A percentile compares a stretch with the other conserved stretches of the same genome.
These are phyloP conservation scores for Leptobrachium leishanense DNA, from an alignment of 2,113 vertebrate genomes.

Conservation along the genomic window DNA sequence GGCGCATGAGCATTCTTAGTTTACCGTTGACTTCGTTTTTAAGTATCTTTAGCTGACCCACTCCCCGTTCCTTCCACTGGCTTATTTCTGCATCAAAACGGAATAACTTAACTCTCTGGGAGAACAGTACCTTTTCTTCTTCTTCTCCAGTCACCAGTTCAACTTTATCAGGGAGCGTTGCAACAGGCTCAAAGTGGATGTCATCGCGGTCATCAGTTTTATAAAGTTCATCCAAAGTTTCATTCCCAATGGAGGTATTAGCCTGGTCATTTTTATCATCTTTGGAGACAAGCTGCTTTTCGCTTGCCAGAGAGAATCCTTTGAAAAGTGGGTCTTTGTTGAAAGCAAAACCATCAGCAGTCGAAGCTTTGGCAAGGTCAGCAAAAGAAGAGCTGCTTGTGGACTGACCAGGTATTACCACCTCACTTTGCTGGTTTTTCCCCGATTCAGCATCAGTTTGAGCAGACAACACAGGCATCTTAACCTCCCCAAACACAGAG, in stretches of 20 bases:
- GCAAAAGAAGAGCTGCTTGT: slow-evolving; percentile 77
- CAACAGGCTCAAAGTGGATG: slow-evolving; percentile 95
- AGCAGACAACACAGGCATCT: slow-evolving; percentile 58
- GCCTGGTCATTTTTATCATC: slow-evolving; percentile 61
- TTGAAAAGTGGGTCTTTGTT: slow-evolving; percentile 83
- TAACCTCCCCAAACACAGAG: slow-evolving; percentile 72
- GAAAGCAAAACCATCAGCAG: slow-evolving; percentile 78
- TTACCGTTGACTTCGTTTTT: slow-evolving; percentile 88
- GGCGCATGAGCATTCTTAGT: slow-evolving; percentile 90
- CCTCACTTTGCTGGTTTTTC: slow-evolving; percentile 42
- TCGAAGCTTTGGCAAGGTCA: slow-evolving; percentile 80
- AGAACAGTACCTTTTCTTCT: slow-evolving; percentile 88
- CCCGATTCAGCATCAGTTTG: slow-evolving; percentile 32
- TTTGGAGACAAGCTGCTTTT: slow-evolving; percentile 80
- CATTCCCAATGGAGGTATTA: slow-evolving; percentile 66
- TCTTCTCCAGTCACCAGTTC: slow-evolving; percentile 95
- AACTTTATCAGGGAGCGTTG: slow-evolving; percentile 94
- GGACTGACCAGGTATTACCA: slow-evolving; percentile 77
- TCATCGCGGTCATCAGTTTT: slow-evolving; percentile 93
- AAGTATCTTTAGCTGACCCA: slow-evolving; percentile 90
- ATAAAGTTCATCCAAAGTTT: slow-evolving; percentile 87
- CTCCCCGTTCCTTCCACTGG: slow-evolving; percentile 97
- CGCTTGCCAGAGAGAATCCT: slow-evolving; percentile 82
- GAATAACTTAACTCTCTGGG: slow-evolving; percentile 90
- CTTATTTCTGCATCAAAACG: slow-evolving; percentile 85